A percentile compares a stretch with the other conserved stretches of the same genome.
phyloP scores from a whole-genome alignment of 2,113 vertebrate genomes.

The Petrocephalus microphthalmus region DNA sequence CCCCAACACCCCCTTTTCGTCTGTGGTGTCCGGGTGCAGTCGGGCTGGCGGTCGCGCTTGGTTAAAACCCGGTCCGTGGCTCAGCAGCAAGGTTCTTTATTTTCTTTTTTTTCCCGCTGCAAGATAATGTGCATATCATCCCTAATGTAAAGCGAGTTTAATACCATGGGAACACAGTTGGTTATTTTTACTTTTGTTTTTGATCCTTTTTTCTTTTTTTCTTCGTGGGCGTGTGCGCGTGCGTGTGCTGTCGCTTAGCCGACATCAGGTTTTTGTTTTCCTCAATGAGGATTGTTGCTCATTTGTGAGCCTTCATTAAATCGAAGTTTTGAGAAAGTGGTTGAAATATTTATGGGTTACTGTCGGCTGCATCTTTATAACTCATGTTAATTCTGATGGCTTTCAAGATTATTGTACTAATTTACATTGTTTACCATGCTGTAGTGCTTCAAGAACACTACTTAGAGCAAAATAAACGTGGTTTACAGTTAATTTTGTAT shows the following conservation, averaged over 20 bases:
- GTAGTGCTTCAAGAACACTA: conserved; percentile 98
- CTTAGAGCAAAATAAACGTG: conserved; percentile 93
- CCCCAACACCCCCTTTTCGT: conserved; percentile 11
- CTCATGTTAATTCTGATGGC: conserved; percentile 84
- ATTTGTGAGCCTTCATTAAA: conserved; percentile 98
- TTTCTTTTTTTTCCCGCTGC: conserved; percentile 45
- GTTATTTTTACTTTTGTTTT: conserved; percentile 73
- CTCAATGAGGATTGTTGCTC: conserved; percentile 99
- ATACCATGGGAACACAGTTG: conserved; percentile 91
- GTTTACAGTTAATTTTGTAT: conserved; percentile 94
- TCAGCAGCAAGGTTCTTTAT: background rate
- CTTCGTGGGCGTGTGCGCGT: conserved; percentile 66
- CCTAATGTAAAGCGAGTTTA: conserved; percentile 91
- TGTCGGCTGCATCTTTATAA: conserved; percentile 97
- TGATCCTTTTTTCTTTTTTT: conserved; percentile 50
- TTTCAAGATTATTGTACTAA: conserved; percentile 93
- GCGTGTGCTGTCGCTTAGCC: conserved; percentile 96
- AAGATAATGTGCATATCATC: conserved; percentile 96
- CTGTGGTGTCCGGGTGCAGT: conserved; percentile 59
- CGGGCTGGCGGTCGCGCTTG: conserved; percentile 68
- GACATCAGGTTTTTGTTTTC: conserved; percentile 99
- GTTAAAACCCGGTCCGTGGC: conserved; percentile 59
- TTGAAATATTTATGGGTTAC: conserved; percentile 98
- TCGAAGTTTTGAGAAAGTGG: conserved; percentile 83
- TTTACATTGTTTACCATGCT: conserved; percentile 98